Evolutionary conservation across 64 coral and sea anemone genomes (phyloP).

Genomic region (Actinia equina): DNA sequence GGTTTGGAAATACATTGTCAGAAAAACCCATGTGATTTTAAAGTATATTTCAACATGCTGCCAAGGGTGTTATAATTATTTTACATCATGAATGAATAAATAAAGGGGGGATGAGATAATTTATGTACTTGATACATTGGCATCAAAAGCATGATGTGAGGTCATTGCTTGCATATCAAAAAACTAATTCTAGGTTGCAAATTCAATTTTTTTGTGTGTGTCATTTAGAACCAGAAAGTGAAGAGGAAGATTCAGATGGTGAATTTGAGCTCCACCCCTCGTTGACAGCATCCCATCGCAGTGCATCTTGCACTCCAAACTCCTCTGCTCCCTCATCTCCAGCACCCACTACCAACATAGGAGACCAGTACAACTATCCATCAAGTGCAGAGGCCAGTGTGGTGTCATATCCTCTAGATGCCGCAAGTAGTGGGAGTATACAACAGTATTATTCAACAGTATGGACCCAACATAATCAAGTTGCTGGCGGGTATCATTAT

Average conservation of each 20-base stretch:
- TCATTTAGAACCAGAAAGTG: constrained; percentile 23
- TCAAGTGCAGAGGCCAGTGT: neutral
- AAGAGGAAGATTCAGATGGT: constrained; percentile 89
- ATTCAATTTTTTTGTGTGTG: neutral
- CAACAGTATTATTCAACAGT: neutral
- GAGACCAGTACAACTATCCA: constrained; percentile 11
- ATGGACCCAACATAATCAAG: constrained; percentile 25
- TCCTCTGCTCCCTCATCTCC: constrained; percentile 67
- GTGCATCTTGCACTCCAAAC: constrained; percentile 28
- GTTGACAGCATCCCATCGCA: constrained; percentile 82
- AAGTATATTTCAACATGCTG: too few species aligned
- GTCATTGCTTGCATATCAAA: neutral
- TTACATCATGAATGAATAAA: too few species aligned
- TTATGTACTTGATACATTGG: too few species aligned
- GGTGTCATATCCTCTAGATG: neutral
- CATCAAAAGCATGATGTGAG: too few species aligned
- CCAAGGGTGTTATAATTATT: too few species aligned
- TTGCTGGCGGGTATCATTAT: neutral
- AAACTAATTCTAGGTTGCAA: neutral
- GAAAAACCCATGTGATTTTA: too few species aligned
- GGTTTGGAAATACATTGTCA: too few species aligned
- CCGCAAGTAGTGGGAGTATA: neutral
- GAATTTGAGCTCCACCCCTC: constrained; percentile 93
- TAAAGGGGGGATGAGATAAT: too few species aligned
- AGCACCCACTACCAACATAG: constrained; percentile 24